Percentiles rank a stretch among this genome's conserved stretches.
These are phyloP conservation scores for Rambutsinella grinnellia DNA, from an alignment of 2,888 invertebrate genomes.

Conservation along the genomic window DNA sequence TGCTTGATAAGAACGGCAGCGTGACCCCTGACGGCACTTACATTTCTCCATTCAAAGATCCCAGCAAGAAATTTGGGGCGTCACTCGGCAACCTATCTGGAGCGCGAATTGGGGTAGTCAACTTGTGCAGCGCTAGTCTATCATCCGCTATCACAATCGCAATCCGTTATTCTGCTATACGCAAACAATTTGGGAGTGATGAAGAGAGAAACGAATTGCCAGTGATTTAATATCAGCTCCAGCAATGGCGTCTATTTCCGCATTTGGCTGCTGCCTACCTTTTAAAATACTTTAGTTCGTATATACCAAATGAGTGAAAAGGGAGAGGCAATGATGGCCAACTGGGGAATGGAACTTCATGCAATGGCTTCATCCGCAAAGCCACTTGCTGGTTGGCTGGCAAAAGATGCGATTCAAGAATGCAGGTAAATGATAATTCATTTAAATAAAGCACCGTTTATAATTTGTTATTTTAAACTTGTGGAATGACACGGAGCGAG, in stretches of 20 bases:
- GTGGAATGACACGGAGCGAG: slow-evolving; percentile 56
- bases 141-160: slow-evolving; percentile 69
- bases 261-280: slow-evolving; percentile 70
- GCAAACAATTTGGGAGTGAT: slow-evolving; percentile 67
- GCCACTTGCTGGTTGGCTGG: slow-evolving; percentile 84
- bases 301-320: slow-evolving; percentile 48
- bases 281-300: slow-evolving; percentile 67
- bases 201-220: slow-evolving; percentile 57
- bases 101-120: slow-evolving; percentile 54
- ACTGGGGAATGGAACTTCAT: slow-evolving; percentile 72
- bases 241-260: slow-evolving; percentile 72
- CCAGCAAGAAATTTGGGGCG: slow-evolving; percentile 81
- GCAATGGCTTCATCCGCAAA: slow-evolving; percentile 73
- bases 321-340: slow-evolving; percentile 57
- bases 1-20: slow-evolving; percentile 90
- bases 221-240: slow-evolving; percentile 67
- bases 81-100: slow-evolving; percentile 62
- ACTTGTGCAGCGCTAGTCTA: slow-evolving; percentile 59
- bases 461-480: background rate
- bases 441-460: background rate
- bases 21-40: slow-evolving; percentile 88
- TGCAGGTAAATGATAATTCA: slow-evolving; percentile 80
- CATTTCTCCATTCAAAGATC: slow-evolving; percentile 90
- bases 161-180: slow-evolving; percentile 72
- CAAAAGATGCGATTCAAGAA: slow-evolving; percentile 90